Evolutionary conservation across 2,113 vertebrate species (phyloP).

Genomic region (Brachypodius melanocephalos): DNA sequence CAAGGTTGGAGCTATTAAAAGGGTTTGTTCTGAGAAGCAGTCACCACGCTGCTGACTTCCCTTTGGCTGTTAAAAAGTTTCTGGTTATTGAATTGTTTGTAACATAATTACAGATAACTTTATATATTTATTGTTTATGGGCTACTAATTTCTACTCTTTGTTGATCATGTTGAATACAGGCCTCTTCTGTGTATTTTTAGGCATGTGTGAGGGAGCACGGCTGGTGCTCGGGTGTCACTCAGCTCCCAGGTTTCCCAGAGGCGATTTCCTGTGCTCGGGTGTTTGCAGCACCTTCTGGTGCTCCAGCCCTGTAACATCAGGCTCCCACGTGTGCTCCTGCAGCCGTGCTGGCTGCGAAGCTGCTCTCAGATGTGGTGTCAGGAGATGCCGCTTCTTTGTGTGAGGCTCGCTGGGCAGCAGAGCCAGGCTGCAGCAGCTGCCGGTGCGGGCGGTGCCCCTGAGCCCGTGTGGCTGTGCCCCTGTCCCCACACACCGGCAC

Average conservation of each 20-base stretch:
- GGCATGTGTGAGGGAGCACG: not conserved
- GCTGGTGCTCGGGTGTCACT: not conserved
- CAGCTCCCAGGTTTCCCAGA: not conserved
- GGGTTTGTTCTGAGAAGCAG: not conserved
- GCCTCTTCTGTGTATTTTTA: not conserved
- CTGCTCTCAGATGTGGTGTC: rapidly evolving
- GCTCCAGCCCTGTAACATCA: rapidly evolving
- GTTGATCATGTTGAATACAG: not conserved
- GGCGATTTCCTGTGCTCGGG: rapidly evolving
- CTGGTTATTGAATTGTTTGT: not conserved
- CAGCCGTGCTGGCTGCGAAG: not conserved
- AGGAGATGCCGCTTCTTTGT: rapidly evolving
- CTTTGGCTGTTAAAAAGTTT: not conserved
- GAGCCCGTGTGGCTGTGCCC: not conserved
- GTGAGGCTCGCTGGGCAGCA: rapidly evolving
- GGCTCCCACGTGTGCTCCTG: not conserved
- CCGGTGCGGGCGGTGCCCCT: rapidly evolving
- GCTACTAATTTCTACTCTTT: not conserved
- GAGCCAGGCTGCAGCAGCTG: not conserved
- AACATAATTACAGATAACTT: not conserved
- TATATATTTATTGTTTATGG: not conserved
- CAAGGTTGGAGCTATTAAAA: not conserved
- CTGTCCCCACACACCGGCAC: too few species aligned
- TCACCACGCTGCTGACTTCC: not conserved
- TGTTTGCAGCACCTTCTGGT: not conserved